Percentiles rank a stretch among this genome's conserved stretches.
phyloP scores from a whole-genome alignment of 2,797 vertebrate genomes.

The Betta splendens region DNA sequence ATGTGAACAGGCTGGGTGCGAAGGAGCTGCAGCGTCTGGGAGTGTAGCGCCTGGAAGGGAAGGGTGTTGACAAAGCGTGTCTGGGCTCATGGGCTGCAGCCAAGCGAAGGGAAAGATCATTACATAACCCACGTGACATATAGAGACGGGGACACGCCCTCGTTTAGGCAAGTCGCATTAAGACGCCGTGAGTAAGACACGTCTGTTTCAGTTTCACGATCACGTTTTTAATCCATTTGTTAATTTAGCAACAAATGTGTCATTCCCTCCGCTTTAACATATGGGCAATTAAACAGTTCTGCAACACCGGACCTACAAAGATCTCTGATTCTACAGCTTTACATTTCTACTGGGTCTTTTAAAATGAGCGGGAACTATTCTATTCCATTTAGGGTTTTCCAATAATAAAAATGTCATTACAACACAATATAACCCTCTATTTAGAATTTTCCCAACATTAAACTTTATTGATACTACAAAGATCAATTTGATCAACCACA shows the following conservation, averaged over 20 bases:
- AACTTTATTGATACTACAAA: slow-evolving; percentile 6
- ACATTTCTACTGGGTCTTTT: too few species aligned
- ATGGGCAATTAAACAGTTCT: not conserved
- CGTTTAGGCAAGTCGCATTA: not conserved
- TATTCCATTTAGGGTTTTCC: too few species aligned
- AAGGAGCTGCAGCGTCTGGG: slow-evolving; percentile 18
- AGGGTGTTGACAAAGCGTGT: slow-evolving; percentile 31
- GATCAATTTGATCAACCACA: slow-evolving; percentile 7
- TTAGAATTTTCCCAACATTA: not conserved
- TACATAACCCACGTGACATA: not conserved
- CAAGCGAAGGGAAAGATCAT: slow-evolving; percentile 10
- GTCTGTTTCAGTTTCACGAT: too few species aligned
- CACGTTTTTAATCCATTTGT: too few species aligned
- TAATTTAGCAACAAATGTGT: not conserved
- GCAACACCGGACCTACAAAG: not conserved
- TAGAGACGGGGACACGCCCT: not conserved
- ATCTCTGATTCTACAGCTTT: not conserved
- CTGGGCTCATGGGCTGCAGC: slow-evolving; percentile 12
- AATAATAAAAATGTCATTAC: slow-evolving; percentile 1
- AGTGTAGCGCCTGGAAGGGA: not conserved
- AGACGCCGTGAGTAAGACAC: too few species aligned
- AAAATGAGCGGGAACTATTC: not conserved
- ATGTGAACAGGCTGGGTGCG: slow-evolving; percentile 14
- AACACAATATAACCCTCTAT: not conserved
- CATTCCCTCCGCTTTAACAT: not conserved